A percentile compares a stretch with the other conserved stretches of the same genome.
These are phyloP conservation scores for Pipistrellus pygmaeus DNA, from an alignment of 2,797 vertebrate species.

Conservation along the genomic window DNA sequence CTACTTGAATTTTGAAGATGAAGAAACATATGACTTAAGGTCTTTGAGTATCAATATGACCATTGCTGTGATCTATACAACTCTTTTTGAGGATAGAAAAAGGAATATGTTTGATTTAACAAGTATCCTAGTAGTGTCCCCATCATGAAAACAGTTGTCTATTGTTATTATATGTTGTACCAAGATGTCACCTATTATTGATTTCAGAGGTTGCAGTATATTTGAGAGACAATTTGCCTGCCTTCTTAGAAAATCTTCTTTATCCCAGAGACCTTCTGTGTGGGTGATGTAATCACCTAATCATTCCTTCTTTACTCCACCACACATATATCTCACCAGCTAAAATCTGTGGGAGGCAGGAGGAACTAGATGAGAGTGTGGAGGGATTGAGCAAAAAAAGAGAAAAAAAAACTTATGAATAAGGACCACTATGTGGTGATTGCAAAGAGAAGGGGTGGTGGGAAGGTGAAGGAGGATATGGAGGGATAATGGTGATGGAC, in stretches of 20 bases:
- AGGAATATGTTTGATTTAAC: neutral
- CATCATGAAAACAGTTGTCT: neutral
- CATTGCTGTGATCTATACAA: neutral
- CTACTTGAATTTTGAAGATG: neutral
- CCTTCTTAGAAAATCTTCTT: neutral
- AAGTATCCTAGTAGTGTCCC: neutral
- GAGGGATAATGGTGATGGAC: neutral
- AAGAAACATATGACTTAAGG: neutral
- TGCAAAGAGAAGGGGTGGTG: too few species aligned
- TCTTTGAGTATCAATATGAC: neutral
- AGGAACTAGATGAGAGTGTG: too few species aligned
- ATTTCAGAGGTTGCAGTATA: neutral
- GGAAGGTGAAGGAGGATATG: too few species aligned
- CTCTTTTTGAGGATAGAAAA: neutral
- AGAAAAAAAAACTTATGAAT: too few species aligned
- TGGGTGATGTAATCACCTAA: neutral
- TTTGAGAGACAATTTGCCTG: neutral
- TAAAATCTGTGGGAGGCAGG: too few species aligned
- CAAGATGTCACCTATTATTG: neutral
- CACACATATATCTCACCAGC: neutral
- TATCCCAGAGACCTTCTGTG: neutral
- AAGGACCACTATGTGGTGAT: too few species aligned
- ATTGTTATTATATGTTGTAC: neutral
- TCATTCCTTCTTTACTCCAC: accelerated
- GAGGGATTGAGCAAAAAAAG: too few species aligned